These are phyloP conservation scores for Eulemur rufifrons DNA, from an alignment of 2,113 vertebrate species.

Conservation along the genomic window DNA sequence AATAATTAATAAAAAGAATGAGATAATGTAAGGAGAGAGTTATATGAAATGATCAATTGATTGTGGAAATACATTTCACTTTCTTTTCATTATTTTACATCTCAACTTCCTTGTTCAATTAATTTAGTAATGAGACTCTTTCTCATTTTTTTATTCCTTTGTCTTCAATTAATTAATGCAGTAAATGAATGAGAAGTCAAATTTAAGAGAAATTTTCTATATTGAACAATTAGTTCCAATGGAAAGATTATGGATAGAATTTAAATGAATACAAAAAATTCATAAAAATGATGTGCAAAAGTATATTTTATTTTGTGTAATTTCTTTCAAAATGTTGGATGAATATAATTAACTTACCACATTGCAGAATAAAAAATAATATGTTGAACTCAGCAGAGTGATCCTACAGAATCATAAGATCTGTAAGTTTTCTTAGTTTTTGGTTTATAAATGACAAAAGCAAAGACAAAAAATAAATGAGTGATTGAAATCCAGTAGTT, in stretches of 20 bases:
- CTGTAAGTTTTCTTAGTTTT: neutral
- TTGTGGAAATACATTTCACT: constrained; percentile 43
- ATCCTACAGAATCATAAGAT: neutral
- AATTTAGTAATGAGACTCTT: constrained; percentile 55
- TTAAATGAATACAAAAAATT: constrained; percentile 47
- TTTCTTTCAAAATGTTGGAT: neutral
- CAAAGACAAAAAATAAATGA: neutral
- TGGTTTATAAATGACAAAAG: neutral
- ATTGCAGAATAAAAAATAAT: neutral
- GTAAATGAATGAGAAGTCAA: constrained; percentile 57
- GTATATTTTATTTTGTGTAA: neutral
- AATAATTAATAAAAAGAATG: constrained; percentile 9
- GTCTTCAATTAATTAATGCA: constrained; percentile 66
- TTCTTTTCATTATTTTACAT: constrained; percentile 52
- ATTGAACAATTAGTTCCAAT: constrained; percentile 47
- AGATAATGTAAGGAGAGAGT: neutral
- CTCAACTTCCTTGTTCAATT: constrained; percentile 66
- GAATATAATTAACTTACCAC: neutral
- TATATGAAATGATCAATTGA: constrained; percentile 35
- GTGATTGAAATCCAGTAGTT: neutral
- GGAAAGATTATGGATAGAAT: constrained; percentile 20
- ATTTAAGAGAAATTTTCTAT: constrained; percentile 52
- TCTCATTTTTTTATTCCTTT: constrained; percentile 56
- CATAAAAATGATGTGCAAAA: neutral
- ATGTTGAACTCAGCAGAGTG: neutral